A percentile compares a stretch with the other conserved stretches of the same genome.
Evolutionary conservation across 1,140 invertebrate species (phyloP).

Genomic region (Latrodectus geometricus): DNA sequence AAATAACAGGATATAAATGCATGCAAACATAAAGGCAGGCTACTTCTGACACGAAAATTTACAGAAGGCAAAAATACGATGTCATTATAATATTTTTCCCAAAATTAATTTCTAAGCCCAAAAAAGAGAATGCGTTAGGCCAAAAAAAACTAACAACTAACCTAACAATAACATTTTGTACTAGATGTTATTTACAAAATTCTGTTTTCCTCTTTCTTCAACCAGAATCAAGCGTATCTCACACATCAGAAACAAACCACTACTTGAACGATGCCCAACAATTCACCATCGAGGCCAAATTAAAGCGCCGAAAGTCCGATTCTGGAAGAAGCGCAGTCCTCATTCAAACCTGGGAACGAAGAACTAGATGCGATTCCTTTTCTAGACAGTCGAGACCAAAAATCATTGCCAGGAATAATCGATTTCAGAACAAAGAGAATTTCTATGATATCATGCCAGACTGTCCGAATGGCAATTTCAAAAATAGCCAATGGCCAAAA

Average conservation of each 20-base stretch:
- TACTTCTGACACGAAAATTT: too few relatives aligned
- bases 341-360: conserved; percentile 54
- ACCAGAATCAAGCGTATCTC: conserved; percentile 41
- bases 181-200: too few relatives aligned
- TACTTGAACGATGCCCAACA: conserved; percentile 34
- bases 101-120: too few relatives aligned
- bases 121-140: too few relatives aligned
- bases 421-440: conserved; percentile 16
- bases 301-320: conserved; percentile 42
- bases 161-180: too few relatives aligned
- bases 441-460: conserved; percentile 2
- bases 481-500: conserved; percentile 3
- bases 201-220: conserved; percentile 1
- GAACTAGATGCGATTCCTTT: conserved; percentile 32
- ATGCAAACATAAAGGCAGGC: too few relatives aligned
- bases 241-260: conserved; percentile 31
- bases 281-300: conserved; percentile 49
- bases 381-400: background rate
- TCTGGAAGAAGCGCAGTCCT: conserved; percentile 44
- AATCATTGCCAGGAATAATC: background rate
- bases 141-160: too few relatives aligned
- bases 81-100: too few relatives aligned
- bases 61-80: too few relatives aligned
- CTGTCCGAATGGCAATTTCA: conserved; percentile 4
- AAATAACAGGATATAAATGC: too few relatives aligned